Conservation (phyloP, 1,140 invertebrate genomes). For the Drosophila tsacasi region DNA sequence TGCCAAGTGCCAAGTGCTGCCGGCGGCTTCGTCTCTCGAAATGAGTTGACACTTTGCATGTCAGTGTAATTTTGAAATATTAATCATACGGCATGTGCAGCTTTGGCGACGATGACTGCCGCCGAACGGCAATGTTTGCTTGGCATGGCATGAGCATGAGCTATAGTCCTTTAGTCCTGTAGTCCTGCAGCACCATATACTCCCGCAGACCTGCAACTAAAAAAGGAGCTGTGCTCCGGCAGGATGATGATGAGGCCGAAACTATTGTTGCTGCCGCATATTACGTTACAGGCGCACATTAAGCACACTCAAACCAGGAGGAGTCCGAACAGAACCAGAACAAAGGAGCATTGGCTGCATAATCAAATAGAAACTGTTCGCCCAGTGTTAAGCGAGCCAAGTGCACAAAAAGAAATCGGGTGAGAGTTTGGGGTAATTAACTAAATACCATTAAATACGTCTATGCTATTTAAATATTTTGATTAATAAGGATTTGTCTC, state of each 20-base stretch:
- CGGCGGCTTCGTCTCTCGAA: constrained; percentile 57
- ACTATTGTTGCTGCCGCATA: constrained; percentile 74
- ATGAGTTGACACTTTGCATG: constrained; percentile 83
- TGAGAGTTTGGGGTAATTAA: background rate
- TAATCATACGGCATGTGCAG: constrained; percentile 73
- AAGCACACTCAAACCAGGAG: constrained; percentile 37
- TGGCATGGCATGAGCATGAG: constrained; percentile 59
- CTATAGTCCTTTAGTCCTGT: background rate
- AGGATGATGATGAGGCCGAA: constrained; percentile 53
- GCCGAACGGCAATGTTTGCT: constrained; percentile 64
- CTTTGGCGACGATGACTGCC: constrained; percentile 57
- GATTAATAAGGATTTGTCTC: background rate
- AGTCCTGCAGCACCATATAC: background rate
- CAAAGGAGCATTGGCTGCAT: constrained; percentile 63
- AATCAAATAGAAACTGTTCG: constrained; percentile 76
- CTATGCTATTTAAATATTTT: no score
- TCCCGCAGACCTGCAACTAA: background rate
- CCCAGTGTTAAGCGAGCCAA: constrained; percentile 27
- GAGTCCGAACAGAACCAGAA: constrained; percentile 22
- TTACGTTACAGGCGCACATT: constrained; percentile 71
- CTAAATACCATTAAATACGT: background rate
- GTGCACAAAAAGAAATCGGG: constrained; percentile 9
- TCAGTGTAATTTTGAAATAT: constrained; percentile 84
- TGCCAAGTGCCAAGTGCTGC: constrained; percentile 32
- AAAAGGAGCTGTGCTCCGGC: constrained; percentile 13